A percentile compares a stretch with the other conserved stretches of the same genome.
These are phyloP conservation scores for Nomia melanderi DNA, from an alignment of 1,140 invertebrate species.

Conservation along the genomic window DNA sequence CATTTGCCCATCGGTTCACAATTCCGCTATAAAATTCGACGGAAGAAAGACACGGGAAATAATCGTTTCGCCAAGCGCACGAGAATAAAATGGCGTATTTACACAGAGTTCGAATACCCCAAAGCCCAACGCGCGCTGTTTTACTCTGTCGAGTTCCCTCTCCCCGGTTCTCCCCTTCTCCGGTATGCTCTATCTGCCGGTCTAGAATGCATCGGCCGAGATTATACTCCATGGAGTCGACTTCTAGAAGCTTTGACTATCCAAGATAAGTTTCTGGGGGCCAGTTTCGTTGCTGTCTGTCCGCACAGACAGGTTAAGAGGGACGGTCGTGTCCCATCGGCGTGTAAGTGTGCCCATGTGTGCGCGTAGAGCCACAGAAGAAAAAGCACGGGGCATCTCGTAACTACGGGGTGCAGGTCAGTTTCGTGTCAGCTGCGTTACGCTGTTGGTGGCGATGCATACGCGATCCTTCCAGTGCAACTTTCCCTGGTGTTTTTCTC, in stretches of 20 bases:
- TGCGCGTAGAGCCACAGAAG: conserved; percentile 17
- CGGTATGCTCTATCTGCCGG: conserved; percentile 48
- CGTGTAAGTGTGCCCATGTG: conserved; percentile 18
- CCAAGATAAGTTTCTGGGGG: conserved; percentile 50
- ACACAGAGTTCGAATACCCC: conserved; percentile 29
- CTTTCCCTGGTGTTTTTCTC: background rate
- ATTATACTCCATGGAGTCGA: conserved; percentile 43
- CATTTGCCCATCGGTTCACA: conserved; percentile 30
- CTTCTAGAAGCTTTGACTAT: conserved; percentile 39
- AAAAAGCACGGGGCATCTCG: conserved; percentile 50
- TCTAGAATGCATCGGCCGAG: conserved; percentile 48
- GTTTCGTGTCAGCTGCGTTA: conserved; percentile 67
- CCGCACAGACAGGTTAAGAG: background rate
- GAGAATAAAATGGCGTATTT: conserved; percentile 14
- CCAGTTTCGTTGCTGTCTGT: conserved; percentile 32
- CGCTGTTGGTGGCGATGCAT: conserved; percentile 44
- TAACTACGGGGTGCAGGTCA: conserved; percentile 64
- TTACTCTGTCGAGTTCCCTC: conserved; percentile 48
- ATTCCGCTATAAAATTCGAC: background rate
- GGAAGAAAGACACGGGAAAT: no score
- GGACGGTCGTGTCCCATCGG: background rate
- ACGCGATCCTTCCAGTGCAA: conserved; percentile 31
- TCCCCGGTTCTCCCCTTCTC: conserved; percentile 7
- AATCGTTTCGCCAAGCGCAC: no score
- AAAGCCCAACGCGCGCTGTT: conserved; percentile 29